Evolutionary conservation across 2,888 invertebrate genomes (phyloP), one percentile per base, ranked within the genome.

Genomic region (Morinoia aosen): DNA sequence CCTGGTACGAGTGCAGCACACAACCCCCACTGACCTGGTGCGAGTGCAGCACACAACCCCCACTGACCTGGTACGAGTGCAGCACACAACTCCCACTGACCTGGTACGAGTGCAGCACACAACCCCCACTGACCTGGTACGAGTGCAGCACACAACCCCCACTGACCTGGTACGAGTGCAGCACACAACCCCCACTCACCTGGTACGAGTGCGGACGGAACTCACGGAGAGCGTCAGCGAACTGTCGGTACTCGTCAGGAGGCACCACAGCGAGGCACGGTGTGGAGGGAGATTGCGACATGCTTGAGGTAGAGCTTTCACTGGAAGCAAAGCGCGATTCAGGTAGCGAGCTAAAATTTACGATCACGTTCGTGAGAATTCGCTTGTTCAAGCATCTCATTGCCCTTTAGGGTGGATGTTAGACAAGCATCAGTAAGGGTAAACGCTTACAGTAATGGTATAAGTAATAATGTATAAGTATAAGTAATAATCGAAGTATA

Each of bases 221-320:
- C 90, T 48, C 90, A 40, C 48, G 90, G 25, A 90, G 90, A 40
- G 40, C 90, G 90, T 90, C 90, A 90, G 90, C 90, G 48, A 90
- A 48, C 90, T 90, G 90, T 48, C 40, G 40, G 90, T 90, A 90
- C 90, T 90, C 90, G 48, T 11, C 48, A 48, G 40, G 40, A 48
- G 90, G 48, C 90, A 90, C 90, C 48, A 16, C 48, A 48, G 40
- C 16, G 16, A 90, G 90, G 40, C 14, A 11, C 90, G 48, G 90
- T 14, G 40, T 16, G 14, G 48, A 25, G 33, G 33, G n/a, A 39
- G 90, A 48, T 25, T 90, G 90, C 14, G 90, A 90, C 90, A 90
- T 90, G 10, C 40, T 48, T 90, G 90, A 25, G 40, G 90, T 40
- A 0, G 19, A 4, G 7, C 40, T 90, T 90, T 90, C 14, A 25